Evolutionary conservation across 2,113 vertebrate genomes (phyloP), one percentile per base, ranked within the genome.

Genomic region (Salvator merianae): DNA sequence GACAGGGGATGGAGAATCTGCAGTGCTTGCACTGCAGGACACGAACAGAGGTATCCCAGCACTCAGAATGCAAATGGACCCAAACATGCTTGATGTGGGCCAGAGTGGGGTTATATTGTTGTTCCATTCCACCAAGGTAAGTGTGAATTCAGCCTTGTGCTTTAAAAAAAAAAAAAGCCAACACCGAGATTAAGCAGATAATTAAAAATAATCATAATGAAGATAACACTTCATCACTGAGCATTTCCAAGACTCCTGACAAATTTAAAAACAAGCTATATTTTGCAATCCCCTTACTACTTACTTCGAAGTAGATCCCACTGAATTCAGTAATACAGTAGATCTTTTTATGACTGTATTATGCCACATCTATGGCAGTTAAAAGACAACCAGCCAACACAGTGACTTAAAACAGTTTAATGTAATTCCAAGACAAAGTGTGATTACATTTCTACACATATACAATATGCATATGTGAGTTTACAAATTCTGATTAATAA

Each of bases 401-500:
- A 94, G 98, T 99, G 98, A 99, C 96, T 99, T 97, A 97, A 95
- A 96, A 98, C 98, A 98, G 97, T 99, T 99, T 99, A 99, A 99
- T 99, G 98, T 98, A 98, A 99, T 98, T 99, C 96, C 98, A 98
- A 99, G 98, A 99, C 98, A 99, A 95, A 97, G 97, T 98, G 98
- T 98, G 98, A 98, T 98, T 98, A 99, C 97, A 98, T 97, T 97
- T 98, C 98, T 98, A 98, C 98, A 99, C 98, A 99, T 99, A 99
- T 99, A 99, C 98, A 99, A 99, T 99, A 99, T 99, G 98, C 98
- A 99, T 99, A 99, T 99, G 98, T 99, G 98, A 98, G 97, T 96
- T 98, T 98, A 99, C 98, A 98, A 97, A 98, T 98, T 98, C 95
- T 98, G 97, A 98, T 99, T 98, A 98, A 97, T 99, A 98, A 99